Conservation (phyloP, 2,888 invertebrate genomes). For the Hipparchia semele region DNA sequence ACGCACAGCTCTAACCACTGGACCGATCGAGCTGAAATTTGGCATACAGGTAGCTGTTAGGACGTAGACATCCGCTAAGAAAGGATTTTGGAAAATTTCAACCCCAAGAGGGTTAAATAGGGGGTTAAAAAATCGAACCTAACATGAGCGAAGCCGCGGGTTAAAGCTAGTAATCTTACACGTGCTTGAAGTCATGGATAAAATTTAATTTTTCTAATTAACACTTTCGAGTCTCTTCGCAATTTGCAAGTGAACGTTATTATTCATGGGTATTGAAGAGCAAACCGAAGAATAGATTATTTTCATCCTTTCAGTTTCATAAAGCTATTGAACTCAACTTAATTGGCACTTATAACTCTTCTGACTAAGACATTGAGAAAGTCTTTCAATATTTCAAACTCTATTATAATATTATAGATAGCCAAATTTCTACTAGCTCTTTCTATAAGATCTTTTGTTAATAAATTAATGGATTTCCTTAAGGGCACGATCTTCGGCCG, state of each 20-base stretch:
- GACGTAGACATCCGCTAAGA: too few relatives aligned
- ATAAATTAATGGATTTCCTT: background rate
- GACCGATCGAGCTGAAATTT: too few relatives aligned
- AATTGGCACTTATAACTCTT: slow-evolving; percentile 4
- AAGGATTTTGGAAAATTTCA: too few relatives aligned
- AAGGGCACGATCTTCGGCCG: too few relatives aligned
- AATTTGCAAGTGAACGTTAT: background rate
- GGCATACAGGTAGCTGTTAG: too few relatives aligned
- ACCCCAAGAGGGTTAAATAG: too few relatives aligned
- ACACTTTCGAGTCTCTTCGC: too few relatives aligned
- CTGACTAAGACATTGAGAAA: slow-evolving; percentile 9
- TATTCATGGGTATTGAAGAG: background rate
- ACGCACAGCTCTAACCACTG: too few relatives aligned
- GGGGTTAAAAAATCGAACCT: too few relatives aligned
- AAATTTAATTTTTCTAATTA: too few relatives aligned
- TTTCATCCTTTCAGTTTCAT: slow-evolving; percentile 9
- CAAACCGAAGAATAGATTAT: background rate
- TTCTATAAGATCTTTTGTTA: background rate
- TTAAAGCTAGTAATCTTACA: background rate
- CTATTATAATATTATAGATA: background rate
- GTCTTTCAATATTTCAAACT: background rate
- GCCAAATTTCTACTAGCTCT: background rate
- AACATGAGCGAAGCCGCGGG: too few relatives aligned
- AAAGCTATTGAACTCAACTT: slow-evolving; percentile 7
- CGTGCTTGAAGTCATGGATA: too few relatives aligned